Base-by-base conservation (phyloP, 2,888 invertebrate genomes). In the Brenthis ino region DNA sequence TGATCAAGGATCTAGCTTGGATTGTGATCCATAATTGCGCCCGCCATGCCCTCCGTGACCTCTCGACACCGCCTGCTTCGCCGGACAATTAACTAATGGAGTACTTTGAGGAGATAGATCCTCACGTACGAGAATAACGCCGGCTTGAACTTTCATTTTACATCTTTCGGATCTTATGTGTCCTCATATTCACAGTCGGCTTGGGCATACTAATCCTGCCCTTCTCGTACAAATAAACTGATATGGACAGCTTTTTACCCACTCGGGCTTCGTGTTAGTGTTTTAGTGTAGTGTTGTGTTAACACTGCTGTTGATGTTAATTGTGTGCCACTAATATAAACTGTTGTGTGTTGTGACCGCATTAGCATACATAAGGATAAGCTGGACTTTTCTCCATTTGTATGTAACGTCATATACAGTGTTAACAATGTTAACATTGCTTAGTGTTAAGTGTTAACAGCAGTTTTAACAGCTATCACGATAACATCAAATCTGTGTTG, bases 11-110 rank as follows among this genome's bases (percentile, higher is more conserved):
- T 58, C 93, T 97, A 65, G 96, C 97, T 0, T 84, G 87, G 58
- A 87, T 94, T 72, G 96, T 97, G 1, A 94, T 96, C 68, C 87
- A 93, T 73, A 96, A 96, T 85, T 96, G 96, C 84, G 77, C 80
- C 16, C 80, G 80, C 50, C 82, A 75, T 75, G 74, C 75, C 2
- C n/a, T 67, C 8, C 78, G 76, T 55, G 78, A 77, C 20, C 57
- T 67, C 61, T 50, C 71, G 6, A 74, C 80, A 16, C 79, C 80
- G 50, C 70, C 78, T 0, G 51, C 56, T 13, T 55, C 77, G 0
- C 81, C 80, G 67, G 84, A 84, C 77, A 82, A 88, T 73, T 89
- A 89, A 82, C 88, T 85, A 82, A 82, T 70, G 82, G 86, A 85
- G 73, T 85, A 76, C 78, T 84, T 87, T 76, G 87, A 81, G 85